Percentiles rank a stretch among this genome's conserved stretches.
Evolutionary conservation across 1,140 invertebrate genomes (phyloP).

Genomic region (Caenorhabditis remanei): DNA sequence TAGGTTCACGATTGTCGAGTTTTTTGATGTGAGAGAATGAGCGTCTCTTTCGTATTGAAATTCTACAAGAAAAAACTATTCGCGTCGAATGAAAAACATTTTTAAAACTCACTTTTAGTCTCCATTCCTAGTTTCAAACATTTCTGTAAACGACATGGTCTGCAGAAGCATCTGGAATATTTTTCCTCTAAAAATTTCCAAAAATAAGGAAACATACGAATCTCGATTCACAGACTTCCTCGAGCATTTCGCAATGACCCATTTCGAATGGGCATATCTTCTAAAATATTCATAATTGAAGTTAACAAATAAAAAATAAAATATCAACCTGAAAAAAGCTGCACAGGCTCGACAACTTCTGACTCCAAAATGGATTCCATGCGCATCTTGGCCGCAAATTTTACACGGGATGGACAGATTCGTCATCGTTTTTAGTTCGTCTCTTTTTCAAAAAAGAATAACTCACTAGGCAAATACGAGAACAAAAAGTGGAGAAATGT

Average conservation of each 20-base stretch:
- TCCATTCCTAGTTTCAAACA: background rate
- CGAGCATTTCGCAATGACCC: background rate
- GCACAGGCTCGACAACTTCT: background rate
- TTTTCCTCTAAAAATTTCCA: background rate
- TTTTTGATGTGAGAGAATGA: background rate
- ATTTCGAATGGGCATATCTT: background rate
- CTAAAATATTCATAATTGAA: background rate
- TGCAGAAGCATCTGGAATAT: conserved; percentile 7
- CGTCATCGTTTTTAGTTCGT: too few relatives aligned
- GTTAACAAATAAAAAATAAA: too few relatives aligned
- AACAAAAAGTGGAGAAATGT: too few relatives aligned
- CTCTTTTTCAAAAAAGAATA: too few relatives aligned
- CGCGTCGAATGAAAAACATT: background rate
- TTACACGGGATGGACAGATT: background rate
- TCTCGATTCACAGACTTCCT: background rate
- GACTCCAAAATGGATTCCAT: conserved; percentile 10
- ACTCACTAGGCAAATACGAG: too few relatives aligned
- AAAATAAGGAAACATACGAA: background rate
- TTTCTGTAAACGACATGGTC: background rate
- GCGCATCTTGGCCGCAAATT: background rate
- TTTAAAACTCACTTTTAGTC: background rate
- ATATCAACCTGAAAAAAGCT: conserved; percentile 5
- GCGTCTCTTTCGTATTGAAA: background rate
- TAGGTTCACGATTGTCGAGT: background rate
- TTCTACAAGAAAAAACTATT: background rate